These are phyloP conservation scores for Ashinkailepas kermadecensis DNA, from an alignment of 2,888 invertebrate species.

Conservation along the genomic window DNA sequence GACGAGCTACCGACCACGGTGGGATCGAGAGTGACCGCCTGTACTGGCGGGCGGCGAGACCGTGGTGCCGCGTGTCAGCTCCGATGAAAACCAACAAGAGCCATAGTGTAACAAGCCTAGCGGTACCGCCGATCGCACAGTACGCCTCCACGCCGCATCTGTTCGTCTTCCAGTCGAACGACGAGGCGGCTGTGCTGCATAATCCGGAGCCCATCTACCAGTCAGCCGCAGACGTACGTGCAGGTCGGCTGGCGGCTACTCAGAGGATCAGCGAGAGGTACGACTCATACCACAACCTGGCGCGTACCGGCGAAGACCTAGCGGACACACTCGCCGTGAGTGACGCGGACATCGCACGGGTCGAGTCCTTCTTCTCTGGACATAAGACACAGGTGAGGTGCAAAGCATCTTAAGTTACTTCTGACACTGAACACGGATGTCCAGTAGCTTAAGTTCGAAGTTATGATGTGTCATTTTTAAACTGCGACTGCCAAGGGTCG, in stretches of 20 bases:
- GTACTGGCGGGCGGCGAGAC: too few species aligned
- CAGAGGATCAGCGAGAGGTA: constrained; percentile 31
- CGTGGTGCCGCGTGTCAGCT: too few species aligned
- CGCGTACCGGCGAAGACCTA: constrained; percentile 11
- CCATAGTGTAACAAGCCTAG: neutral
- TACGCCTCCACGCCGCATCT: constrained; percentile 34
- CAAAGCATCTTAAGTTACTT: too few species aligned
- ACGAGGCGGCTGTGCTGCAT: constrained; percentile 25
- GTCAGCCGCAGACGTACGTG: constrained; percentile 32
- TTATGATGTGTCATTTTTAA: too few species aligned
- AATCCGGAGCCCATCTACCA: constrained; percentile 32
- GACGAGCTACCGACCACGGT: too few species aligned
- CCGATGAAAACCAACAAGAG: neutral
- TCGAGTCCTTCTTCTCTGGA: constrained; percentile 65
- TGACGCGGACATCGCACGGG: constrained; percentile 57
- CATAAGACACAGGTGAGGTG: constrained; percentile 59
- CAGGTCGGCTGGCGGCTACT: constrained; percentile 28
- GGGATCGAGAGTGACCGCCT: too few species aligned
- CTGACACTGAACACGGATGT: too few species aligned
- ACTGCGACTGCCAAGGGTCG: too few species aligned
- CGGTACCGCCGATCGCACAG: neutral
- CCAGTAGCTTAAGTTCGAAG: too few species aligned
- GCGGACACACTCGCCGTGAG: constrained; percentile 43
- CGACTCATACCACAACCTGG: constrained; percentile 31
- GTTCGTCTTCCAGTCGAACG: constrained; percentile 33